Percentiles rank a stretch among this genome's conserved stretches.
Conservation (phyloP, 2,113 vertebrate species). For the Etia nguti region DNA sequence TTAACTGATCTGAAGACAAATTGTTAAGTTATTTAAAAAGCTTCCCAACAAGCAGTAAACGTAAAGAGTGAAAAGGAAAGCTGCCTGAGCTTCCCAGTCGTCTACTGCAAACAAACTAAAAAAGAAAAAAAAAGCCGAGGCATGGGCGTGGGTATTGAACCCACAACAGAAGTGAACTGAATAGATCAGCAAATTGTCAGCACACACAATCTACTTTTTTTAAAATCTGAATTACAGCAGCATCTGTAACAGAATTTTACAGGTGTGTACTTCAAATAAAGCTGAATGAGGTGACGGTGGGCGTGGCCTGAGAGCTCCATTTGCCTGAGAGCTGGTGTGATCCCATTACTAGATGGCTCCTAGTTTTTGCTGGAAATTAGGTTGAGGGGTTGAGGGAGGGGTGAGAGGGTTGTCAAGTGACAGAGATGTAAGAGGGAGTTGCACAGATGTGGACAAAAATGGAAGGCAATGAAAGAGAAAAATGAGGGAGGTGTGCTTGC, state of each 20-base stretch:
- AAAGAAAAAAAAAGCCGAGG: not conserved
- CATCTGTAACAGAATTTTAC: not conserved
- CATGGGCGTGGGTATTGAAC: not conserved
- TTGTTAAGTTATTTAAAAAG: not conserved
- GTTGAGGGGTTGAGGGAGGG: not conserved
- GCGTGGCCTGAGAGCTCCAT: not conserved
- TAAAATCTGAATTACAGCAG: not conserved
- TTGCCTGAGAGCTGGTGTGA: not conserved
- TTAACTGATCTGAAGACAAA: not conserved
- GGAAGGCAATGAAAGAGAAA: not conserved
- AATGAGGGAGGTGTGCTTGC: slow-evolving; percentile 14
- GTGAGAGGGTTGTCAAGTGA: not conserved
- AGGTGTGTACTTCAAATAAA: not conserved
- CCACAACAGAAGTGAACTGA: not conserved
- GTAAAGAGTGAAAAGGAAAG: not conserved
- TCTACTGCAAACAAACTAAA: not conserved
- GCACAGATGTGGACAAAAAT: not conserved
- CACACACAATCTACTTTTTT: not conserved
- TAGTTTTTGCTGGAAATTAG: not conserved
- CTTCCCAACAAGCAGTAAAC: not conserved
- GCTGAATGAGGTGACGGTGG: not conserved
- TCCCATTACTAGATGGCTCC: not conserved
- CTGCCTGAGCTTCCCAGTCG: not conserved
- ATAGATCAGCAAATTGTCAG: not conserved
- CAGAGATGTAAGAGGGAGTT: not conserved